Conservation (phyloP, 2,797 vertebrate genomes). For the Percopsis omiscomaycus region DNA sequence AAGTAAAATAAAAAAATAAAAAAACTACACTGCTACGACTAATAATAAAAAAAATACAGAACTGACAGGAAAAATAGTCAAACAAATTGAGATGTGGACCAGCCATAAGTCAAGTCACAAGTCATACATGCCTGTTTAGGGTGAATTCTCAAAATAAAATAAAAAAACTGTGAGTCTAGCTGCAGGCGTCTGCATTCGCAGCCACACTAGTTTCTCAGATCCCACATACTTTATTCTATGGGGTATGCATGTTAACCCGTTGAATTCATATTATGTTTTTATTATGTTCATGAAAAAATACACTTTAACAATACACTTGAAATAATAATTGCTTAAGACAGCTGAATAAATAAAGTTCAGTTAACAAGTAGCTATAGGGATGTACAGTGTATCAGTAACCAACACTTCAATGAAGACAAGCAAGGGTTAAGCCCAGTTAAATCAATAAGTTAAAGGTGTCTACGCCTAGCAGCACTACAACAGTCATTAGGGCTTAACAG, state of each 20-base stretch:
- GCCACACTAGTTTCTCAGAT: not conserved
- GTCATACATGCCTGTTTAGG: not conserved
- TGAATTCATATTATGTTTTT: too few relatives aligned
- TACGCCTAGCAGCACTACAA: slow-evolving; percentile 1
- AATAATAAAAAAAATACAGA: too few relatives aligned
- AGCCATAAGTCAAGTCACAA: too few relatives aligned
- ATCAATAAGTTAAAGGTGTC: slow-evolving; percentile 10
- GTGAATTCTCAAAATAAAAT: not conserved
- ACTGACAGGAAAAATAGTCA: not conserved
- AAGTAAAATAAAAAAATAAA: not conserved
- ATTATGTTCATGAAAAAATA: too few relatives aligned
- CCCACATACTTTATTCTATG: not conserved
- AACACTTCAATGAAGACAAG: too few relatives aligned
- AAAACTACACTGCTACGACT: not conserved
- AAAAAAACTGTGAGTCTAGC: not conserved
- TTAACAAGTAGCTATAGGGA: too few relatives aligned
- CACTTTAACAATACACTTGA: too few relatives aligned
- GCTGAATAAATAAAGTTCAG: too few relatives aligned
- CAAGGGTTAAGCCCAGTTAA: not conserved
- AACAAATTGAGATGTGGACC: too few relatives aligned
- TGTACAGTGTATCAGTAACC: too few relatives aligned
- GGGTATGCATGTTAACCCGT: not conserved
- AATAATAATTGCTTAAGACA: too few relatives aligned
- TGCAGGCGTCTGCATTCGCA: not conserved
- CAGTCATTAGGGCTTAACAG: slow-evolving; percentile 11